phyloP scores from a whole-genome alignment of 2,113 vertebrate species.

The Chloebia gouldiae region DNA sequence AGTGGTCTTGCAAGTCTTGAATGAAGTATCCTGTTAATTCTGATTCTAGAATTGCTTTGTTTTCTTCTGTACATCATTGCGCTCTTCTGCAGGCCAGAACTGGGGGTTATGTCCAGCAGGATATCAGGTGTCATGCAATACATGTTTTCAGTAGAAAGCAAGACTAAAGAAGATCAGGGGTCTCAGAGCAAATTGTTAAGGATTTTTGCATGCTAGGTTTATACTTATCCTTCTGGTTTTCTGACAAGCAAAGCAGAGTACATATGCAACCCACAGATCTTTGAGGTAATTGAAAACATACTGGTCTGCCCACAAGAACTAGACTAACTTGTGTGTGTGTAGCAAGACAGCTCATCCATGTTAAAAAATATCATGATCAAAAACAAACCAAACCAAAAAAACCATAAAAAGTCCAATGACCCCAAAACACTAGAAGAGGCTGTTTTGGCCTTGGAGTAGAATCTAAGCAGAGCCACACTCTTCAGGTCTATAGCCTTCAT shows the following conservation, averaged over 20 bases:
- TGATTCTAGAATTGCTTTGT: background rate
- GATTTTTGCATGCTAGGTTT: background rate
- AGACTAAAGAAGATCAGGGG: background rate
- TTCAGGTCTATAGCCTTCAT: constrained; percentile 8
- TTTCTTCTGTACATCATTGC: background rate
- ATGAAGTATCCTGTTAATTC: background rate
- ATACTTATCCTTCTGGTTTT: background rate
- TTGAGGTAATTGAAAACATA: constrained; percentile 10
- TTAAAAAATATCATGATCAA: background rate
- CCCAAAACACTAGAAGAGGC: background rate
- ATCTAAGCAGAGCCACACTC: background rate
- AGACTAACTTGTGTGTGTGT: background rate
- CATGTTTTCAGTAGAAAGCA: background rate
- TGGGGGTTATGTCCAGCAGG: background rate
- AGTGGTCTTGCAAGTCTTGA: background rate
- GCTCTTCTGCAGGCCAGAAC: background rate
- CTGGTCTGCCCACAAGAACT: background rate
- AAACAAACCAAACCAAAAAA: background rate
- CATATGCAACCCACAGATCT: background rate
- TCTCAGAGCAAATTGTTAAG: background rate
- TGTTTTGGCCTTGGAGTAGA: background rate
- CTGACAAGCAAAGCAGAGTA: background rate
- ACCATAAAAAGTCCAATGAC: background rate
- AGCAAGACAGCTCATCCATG: background rate
- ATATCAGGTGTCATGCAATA: background rate